Conservation (phyloP, 2,113 vertebrate genomes). For the Pluvialis apricaria region DNA sequence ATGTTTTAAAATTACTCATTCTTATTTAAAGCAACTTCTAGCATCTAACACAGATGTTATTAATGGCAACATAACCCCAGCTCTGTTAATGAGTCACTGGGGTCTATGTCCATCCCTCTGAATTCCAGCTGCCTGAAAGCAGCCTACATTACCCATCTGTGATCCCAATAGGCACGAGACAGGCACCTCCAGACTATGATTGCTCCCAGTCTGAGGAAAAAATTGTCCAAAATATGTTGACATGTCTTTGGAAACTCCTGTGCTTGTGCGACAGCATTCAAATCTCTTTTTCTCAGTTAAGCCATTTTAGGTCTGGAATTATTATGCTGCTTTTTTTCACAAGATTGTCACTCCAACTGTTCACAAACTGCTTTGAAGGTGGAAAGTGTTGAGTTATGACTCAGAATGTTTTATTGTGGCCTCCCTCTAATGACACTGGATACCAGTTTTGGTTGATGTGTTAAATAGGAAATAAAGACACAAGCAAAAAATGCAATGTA, state of each 20-base stretch:
- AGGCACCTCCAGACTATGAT: background rate
- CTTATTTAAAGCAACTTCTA: background rate
- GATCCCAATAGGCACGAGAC: background rate
- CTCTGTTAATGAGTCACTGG: background rate
- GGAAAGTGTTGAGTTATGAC: conserved; percentile 6
- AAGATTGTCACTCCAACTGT: background rate
- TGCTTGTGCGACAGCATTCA: background rate
- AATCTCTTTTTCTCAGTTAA: conserved; percentile 14
- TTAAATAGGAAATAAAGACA: background rate
- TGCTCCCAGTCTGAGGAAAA: background rate
- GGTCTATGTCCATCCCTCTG: background rate
- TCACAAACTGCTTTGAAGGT: conserved; percentile 26
- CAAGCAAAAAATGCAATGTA: background rate
- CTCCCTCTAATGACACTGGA: background rate
- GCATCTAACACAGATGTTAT: background rate
- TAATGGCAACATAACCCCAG: background rate
- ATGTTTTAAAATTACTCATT: background rate
- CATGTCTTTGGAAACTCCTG: background rate
- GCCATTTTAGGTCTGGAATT: conserved; percentile 10
- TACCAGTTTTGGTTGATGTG: background rate
- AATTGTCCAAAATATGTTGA: background rate
- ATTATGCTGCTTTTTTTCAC: background rate
- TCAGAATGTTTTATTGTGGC: background rate
- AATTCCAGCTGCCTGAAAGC: background rate
- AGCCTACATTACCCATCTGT: background rate